Conservation (phyloP, 2,888 invertebrate genomes). For the Scrobipalpa costella region DNA sequence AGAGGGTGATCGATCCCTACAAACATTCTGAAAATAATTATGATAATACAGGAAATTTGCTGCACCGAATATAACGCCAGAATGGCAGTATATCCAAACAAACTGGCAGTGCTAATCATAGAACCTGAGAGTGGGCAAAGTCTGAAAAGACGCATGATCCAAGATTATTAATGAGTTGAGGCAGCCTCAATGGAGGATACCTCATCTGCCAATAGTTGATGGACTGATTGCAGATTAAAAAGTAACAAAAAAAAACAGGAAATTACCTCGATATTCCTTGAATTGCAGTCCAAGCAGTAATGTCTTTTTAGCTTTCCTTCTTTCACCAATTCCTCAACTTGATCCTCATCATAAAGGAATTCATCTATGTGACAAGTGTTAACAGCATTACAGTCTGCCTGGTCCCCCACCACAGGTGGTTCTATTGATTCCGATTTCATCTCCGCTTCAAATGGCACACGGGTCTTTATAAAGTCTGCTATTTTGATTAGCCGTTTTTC, state of each 20-base stretch:
- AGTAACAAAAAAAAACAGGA: too few species aligned
- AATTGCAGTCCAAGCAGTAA: constrained; percentile 66
- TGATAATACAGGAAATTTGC: not conserved
- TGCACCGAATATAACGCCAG: too few species aligned
- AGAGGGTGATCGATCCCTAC: not conserved
- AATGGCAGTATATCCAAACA: too few species aligned
- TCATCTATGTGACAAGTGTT: constrained; percentile 85
- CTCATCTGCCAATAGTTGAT: too few species aligned
- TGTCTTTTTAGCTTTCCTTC: constrained; percentile 59
- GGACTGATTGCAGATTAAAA: too few species aligned
- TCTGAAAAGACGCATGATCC: too few species aligned
- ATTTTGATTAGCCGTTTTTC: constrained; percentile 60
- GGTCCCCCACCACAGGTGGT: constrained; percentile 67
- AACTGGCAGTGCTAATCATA: too few species aligned
- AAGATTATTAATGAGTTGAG: too few species aligned
- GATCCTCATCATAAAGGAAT: constrained; percentile 85
- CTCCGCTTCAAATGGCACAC: constrained; percentile 66
- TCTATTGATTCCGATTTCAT: constrained; percentile 64
- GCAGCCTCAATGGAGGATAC: too few species aligned
- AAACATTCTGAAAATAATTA: not conserved
- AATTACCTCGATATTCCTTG: constrained; percentile 59
- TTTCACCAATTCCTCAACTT: constrained; percentile 72
- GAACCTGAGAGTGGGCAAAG: too few species aligned
- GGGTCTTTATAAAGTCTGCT: constrained; percentile 57
- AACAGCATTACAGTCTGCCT: constrained; percentile 76